Evolutionary conservation across 2,888 invertebrate species (phyloP).

Genomic region (Dorcus hopei): DNA sequence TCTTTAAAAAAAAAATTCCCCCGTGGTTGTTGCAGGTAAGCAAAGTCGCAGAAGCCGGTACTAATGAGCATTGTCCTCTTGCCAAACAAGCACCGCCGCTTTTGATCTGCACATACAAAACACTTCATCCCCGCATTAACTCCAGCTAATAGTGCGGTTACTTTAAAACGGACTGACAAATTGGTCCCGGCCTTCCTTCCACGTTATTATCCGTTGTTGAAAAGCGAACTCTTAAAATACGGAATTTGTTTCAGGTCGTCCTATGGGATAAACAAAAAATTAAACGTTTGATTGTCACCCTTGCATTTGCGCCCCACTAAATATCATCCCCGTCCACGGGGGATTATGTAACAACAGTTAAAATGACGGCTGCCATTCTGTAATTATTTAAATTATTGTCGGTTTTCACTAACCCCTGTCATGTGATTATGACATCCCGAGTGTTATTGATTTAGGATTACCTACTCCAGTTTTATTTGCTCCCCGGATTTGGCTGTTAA

Average conservation of each 20-base stretch:
- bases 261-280: too few relatives aligned
- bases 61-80: constrained; percentile 40
- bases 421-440: constrained; percentile 27
- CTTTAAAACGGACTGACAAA: constrained; percentile 35
- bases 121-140: constrained; percentile 39
- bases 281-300: too few relatives aligned
- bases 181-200: constrained; percentile 17
- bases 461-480: not conserved
- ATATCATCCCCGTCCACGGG: not conserved
- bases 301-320: not conserved
- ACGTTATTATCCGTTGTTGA: too few relatives aligned
- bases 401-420: constrained; percentile 26
- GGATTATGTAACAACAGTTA: constrained; percentile 18
- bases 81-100: constrained; percentile 31
- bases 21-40: constrained; percentile 29
- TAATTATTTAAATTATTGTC: constrained; percentile 31
- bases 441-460: constrained; percentile 3
- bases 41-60: constrained; percentile 37
- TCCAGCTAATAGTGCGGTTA: constrained; percentile 34
- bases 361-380: constrained; percentile 23
- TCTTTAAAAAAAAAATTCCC: too few relatives aligned
- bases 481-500: not conserved
- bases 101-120: constrained; percentile 32
- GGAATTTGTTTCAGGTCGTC: too few relatives aligned
- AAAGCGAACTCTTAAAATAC: too few relatives aligned